phyloP scores from a whole-genome alignment of 2,113 vertebrate genomes.

The Pterocles gutturalis region DNA sequence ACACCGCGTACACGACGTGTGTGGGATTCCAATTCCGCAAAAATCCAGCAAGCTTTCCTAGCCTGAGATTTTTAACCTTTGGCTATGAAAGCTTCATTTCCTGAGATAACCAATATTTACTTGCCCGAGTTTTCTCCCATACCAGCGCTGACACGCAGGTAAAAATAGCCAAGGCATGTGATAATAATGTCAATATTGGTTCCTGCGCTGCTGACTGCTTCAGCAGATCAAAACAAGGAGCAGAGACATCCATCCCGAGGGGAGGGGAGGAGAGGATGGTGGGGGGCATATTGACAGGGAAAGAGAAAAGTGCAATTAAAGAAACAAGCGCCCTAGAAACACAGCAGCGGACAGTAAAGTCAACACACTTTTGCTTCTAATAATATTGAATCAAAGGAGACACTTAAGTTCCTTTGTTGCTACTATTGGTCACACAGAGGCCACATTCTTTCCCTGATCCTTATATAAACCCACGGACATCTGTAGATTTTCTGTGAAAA shows the following conservation, averaged over 20 bases:
- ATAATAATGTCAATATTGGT: neutral
- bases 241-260: neutral
- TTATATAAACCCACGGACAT: neutral
- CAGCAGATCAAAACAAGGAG: neutral
- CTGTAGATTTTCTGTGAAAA: neutral
- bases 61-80: neutral
- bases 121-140: neutral
- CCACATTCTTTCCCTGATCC: conserved; percentile 22
- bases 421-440: neutral
- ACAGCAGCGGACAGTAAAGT: neutral
- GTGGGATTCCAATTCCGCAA: neutral
- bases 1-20: rapidly evolving
- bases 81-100: neutral
- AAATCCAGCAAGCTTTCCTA: rapidly evolving
- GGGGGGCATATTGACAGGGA: neutral
- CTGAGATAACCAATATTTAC: neutral
- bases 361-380: conserved; percentile 8
- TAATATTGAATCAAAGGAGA: neutral
- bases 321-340: neutral
- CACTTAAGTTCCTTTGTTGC: conserved; percentile 6
- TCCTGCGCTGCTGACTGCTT: neutral
- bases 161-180: neutral
- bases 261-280: neutral
- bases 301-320: neutral
- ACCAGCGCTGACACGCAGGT: neutral